Evolutionary conservation across 2,888 invertebrate genomes (phyloP), one percentile per base, ranked within the genome.

Genomic region (Resseliella maxima): DNA sequence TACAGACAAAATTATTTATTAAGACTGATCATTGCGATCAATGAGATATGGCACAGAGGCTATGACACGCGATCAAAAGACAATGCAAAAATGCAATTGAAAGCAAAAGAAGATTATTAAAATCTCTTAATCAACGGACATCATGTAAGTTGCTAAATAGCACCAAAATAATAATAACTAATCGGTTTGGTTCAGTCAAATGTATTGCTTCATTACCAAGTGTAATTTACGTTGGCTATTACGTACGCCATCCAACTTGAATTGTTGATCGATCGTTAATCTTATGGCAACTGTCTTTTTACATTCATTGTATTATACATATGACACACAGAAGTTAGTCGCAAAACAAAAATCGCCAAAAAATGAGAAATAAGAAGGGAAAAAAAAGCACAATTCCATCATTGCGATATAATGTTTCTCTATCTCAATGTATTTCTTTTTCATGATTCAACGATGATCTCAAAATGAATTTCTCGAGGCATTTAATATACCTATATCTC

Each of bases 31-130:
- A 72, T 72, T n/a, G n/a, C 31, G 35, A 72, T 72, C 72, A 72
- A 72, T 72, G 31, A 72, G 27, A 72, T 72, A 72, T 72, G 72
- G 35, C 15, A 72, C n/a, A 8, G 72, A 72, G 72, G 72, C 72
- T 27, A 72, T 72, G 72, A 72, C 72, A 72, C 72, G 72, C 31
- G 31, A 72, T 72, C 72, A 35, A 31, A n/a, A n/a, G 31, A 31
- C 31, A 72, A 72, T 72, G 72, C 72, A 72, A 72, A 27, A 72
- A 35, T 72, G 72, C 72, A 72, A 72, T 72, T 72, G 72, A 72
- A 18, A 12, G 72, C 27, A 72, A 72, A 5, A 24, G 31, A 50
- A 50, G 50, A 72, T 31, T 31, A 35, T 21, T 27, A 72, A 35
- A 72, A 72, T 72, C 31, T 72, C 72, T 72, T 72, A 72, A 72